Conservation (phyloP, 1,140 invertebrate genomes). For the Lamellibrachia luymesi region DNA sequence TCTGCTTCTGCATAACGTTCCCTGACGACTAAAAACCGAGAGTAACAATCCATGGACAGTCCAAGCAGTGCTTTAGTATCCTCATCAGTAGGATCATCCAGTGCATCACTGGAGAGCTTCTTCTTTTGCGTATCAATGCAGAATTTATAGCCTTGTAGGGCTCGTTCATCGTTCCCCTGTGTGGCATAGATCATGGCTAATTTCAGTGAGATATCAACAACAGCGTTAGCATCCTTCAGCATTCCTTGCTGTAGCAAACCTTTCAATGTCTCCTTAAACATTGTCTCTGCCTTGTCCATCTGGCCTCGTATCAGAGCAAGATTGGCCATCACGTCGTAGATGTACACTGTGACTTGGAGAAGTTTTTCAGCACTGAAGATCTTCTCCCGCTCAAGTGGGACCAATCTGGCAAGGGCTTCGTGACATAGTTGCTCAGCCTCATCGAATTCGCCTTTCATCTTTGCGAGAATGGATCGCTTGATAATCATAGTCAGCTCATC, state of each 20-base stretch:
- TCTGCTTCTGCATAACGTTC: slow-evolving; percentile 66
- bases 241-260: slow-evolving; percentile 69
- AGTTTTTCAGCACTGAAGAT: slow-evolving; percentile 38
- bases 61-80: slow-evolving; percentile 67
- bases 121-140: slow-evolving; percentile 70
- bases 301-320: slow-evolving; percentile 75
- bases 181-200: slow-evolving; percentile 59
- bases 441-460: slow-evolving; percentile 25
- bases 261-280: slow-evolving; percentile 80
- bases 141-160: slow-evolving; percentile 73
- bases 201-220: slow-evolving; percentile 72
- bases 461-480: slow-evolving; percentile 19
- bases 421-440: slow-evolving; percentile 46
- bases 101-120: slow-evolving; percentile 57
- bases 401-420: slow-evolving; percentile 38
- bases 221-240: slow-evolving; percentile 71
- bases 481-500: slow-evolving; percentile 10
- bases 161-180: slow-evolving; percentile 68
- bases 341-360: slow-evolving; percentile 74
- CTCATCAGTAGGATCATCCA: slow-evolving; percentile 61
- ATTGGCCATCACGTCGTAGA: slow-evolving; percentile 89
- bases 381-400: slow-evolving; percentile 31
- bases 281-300: slow-evolving; percentile 76
- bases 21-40: slow-evolving; percentile 69
- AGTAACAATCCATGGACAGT: slow-evolving; percentile 80